A percentile compares a stretch with the other conserved stretches of the same genome.
Conservation (phyloP, 2,888 invertebrate species). For the Torymus texanus region DNA sequence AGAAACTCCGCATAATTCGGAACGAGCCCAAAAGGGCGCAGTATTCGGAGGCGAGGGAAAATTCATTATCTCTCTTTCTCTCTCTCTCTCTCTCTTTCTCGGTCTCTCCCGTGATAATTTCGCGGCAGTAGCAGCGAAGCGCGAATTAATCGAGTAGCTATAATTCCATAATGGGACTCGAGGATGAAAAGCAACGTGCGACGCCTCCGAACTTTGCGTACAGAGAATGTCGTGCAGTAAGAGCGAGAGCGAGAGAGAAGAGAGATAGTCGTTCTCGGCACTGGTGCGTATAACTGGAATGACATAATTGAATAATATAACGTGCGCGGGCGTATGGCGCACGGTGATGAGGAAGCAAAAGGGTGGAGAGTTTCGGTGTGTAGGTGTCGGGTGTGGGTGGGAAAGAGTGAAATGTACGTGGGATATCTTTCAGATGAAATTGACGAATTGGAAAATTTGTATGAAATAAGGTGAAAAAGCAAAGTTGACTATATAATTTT, state of each 20-base stretch:
- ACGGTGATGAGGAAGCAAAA: conserved; percentile 56
- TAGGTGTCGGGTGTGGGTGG: too few species aligned
- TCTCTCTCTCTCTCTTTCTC: too few species aligned
- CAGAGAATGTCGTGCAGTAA: conserved; percentile 53
- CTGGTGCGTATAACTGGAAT: conserved; percentile 71
- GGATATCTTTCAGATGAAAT: too few species aligned
- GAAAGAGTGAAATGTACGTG: too few species aligned
- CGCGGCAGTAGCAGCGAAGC: conserved; percentile 66
- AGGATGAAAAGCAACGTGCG: conserved; percentile 15
- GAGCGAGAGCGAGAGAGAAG: conserved; percentile 56
- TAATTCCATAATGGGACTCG: conserved; percentile 71
- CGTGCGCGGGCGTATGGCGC: conserved; percentile 59
- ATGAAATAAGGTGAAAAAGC: too few species aligned
- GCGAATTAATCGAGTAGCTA: conserved; percentile 74
- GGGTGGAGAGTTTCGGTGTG: background rate
- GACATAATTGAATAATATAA: conserved; percentile 75
- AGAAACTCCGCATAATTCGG: conserved; percentile 18
- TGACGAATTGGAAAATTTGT: too few species aligned
- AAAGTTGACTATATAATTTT: too few species aligned
- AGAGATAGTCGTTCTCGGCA: conserved; percentile 58
- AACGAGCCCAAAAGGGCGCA: background rate
- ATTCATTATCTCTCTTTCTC: conserved; percentile 41
- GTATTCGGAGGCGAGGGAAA: conserved; percentile 12
- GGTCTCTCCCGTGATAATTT: conserved; percentile 66
- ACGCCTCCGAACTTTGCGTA: conserved; percentile 56